phyloP scores from a whole-genome alignment of 2,888 invertebrate genomes.

The Biston stratarius region DNA sequence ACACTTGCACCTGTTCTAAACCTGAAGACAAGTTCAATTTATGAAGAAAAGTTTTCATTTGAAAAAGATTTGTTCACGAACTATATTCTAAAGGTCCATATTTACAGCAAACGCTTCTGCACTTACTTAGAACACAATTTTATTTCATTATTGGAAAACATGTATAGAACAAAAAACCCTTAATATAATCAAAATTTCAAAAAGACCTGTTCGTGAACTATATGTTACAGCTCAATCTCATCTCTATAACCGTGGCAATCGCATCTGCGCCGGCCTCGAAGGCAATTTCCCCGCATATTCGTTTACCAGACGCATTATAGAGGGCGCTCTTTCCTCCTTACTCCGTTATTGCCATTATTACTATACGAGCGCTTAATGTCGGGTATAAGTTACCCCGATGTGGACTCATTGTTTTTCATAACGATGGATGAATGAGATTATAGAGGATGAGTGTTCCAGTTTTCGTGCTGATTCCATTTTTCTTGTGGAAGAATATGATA shows the following conservation, averaged over 20 bases:
- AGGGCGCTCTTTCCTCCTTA: conserved; percentile 78
- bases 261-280: conserved; percentile 75
- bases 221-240: neutral
- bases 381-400: conserved; percentile 57
- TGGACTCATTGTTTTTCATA: conserved; percentile 39
- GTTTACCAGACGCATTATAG: conserved; percentile 82
- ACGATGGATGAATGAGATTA: conserved; percentile 38
- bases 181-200: neutral
- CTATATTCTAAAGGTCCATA: no score
- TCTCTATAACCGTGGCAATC: conserved; percentile 58
- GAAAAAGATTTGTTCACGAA: no score
- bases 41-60: no score
- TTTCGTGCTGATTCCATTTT: neutral
- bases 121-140: no score
- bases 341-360: conserved; percentile 82
- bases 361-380: conserved; percentile 70
- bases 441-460: conserved; percentile 16
- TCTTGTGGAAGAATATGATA: neutral
- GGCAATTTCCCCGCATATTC: conserved; percentile 84
- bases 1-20: no score
- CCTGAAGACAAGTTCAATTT: no score
- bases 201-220: conserved; percentile 9
- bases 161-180: no score
- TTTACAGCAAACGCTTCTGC: no score
- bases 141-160: no score